A percentile compares a stretch with the other conserved stretches of the same genome.
These are phyloP conservation scores for Agelas oroides DNA, from an alignment of 37 sponge, comb jelly and placozoan species.

Conservation along the genomic window DNA sequence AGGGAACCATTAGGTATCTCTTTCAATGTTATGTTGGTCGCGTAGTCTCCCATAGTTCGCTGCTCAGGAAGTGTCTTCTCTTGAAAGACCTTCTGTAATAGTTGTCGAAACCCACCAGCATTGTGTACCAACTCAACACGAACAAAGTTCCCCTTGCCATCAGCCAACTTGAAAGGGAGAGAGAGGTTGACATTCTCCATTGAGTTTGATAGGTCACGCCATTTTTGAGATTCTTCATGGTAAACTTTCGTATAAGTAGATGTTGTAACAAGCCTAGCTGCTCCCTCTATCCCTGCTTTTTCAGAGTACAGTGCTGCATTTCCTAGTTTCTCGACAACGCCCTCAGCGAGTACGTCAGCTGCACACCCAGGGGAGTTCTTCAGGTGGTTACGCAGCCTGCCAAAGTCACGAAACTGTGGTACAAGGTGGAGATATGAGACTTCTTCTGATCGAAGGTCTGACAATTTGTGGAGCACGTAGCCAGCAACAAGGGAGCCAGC, in stretches of 20 bases:
- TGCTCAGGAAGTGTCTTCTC: constrained; percentile 52
- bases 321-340: constrained; percentile 42
- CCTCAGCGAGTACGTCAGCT: constrained; percentile 66
- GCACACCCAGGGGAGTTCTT: background rate
- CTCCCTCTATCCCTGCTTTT: constrained; percentile 65
- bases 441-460: constrained; percentile 16
- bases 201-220: constrained; percentile 51
- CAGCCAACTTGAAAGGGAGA: constrained; percentile 67
- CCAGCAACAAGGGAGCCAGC: constrained; percentile 46
- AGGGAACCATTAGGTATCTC: constrained; percentile 71
- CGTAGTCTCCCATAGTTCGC: constrained; percentile 61
- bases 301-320: constrained; percentile 46
- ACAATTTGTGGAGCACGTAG: constrained; percentile 42
- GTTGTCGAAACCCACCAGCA: constrained; percentile 52
- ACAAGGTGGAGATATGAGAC: constrained; percentile 55
- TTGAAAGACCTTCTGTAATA: constrained; percentile 61
- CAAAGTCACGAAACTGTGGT: constrained; percentile 52
- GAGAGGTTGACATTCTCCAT: constrained; percentile 56
- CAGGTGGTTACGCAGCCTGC: constrained; percentile 38
- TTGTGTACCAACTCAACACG: constrained; percentile 46
- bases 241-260: constrained; percentile 57
- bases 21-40: constrained; percentile 43
- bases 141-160: constrained; percentile 35
- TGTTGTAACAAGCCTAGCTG: constrained; percentile 69
- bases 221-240: constrained; percentile 21